Base-by-base conservation (phyloP, 1,140 invertebrate genomes). In the Phthorimaea operculella region DNA sequence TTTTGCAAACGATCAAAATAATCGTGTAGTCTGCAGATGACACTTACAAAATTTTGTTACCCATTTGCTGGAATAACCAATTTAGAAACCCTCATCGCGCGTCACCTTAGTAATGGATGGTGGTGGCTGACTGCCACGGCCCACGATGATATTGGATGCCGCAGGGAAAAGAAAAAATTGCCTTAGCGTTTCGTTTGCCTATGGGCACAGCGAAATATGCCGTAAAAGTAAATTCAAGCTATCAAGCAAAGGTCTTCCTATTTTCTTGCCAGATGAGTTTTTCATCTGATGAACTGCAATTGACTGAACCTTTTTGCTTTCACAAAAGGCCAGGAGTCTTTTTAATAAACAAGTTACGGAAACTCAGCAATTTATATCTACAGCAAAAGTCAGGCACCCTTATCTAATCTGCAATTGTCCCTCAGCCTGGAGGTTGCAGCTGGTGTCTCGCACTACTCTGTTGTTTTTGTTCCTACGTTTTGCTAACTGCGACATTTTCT, bases 61-160 rank as follows among this genome's bases (percentile, higher is more conserved):
- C 11, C 8, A 15, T 47, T 47, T 47, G 3, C 44, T 47, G 15
- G 44, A 47, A 47, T 17, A 47, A 47, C 55, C 64, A 66, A 63
- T 66, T 66, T 63, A 55, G 52, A 51, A 51, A 63, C 64, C 63
- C 60, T 66, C 61, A 58, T 47, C 56, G 55, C 55, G 51, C 58
- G 64, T 66, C 64, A 66, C 61, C 52, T 47, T 33, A 54, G 60
- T 66, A 66, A 66, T 66, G 64, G 64, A 66, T 63, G 60, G 58
- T 58, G 56, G 39, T 47, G 44, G 44, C 44, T 47, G 44, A 47
- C 44, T 47, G 51, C 49, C 56, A 55, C 58, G 55, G 52, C 63
- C 49, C 56, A 55, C 58, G 55, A 55, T 66, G 58, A 66, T 66
- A 66, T 66, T 65, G 57, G 60, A 62, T 44, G 55, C 54, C 47